Conservation (phyloP, 2,113 vertebrate species). For the Budorcas taxicolor region DNA sequence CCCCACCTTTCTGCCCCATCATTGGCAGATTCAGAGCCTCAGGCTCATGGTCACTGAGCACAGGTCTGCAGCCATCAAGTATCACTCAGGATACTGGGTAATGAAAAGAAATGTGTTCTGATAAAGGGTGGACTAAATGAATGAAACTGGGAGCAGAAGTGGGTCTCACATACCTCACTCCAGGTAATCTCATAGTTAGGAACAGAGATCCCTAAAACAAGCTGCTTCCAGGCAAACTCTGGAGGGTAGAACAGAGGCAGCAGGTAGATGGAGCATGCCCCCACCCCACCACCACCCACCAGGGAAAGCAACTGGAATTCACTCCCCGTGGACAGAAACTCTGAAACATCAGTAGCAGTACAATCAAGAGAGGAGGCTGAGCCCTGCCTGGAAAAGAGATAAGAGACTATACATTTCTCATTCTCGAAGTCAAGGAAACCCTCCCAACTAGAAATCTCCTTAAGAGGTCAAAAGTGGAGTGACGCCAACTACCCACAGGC, state of each 20-base stretch:
- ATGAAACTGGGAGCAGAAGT: not conserved
- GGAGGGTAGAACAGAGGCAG: not conserved
- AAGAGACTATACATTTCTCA: not conserved
- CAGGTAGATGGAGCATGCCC: not conserved
- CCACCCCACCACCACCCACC: not conserved
- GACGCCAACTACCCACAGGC: not conserved
- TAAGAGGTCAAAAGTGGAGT: not conserved
- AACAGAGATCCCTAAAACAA: not conserved
- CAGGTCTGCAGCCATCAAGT: not conserved
- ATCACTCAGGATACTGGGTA: not conserved
- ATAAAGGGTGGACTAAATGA: not conserved
- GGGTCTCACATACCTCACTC: not conserved
- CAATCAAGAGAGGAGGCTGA: not conserved
- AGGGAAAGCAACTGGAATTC: not conserved
- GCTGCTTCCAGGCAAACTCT: not conserved
- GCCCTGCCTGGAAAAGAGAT: not conserved
- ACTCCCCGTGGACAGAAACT: not conserved
- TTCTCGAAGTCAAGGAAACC: not conserved
- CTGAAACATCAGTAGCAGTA: not conserved
- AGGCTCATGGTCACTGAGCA: not conserved
- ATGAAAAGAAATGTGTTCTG: not conserved
- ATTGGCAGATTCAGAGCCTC: not conserved
- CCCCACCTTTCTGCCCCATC: not conserved
- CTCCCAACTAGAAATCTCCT: not conserved
- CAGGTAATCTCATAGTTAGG: not conserved